Base-by-base conservation (phyloP, 2,113 vertebrate species). In the Australoheros scitulus region DNA sequence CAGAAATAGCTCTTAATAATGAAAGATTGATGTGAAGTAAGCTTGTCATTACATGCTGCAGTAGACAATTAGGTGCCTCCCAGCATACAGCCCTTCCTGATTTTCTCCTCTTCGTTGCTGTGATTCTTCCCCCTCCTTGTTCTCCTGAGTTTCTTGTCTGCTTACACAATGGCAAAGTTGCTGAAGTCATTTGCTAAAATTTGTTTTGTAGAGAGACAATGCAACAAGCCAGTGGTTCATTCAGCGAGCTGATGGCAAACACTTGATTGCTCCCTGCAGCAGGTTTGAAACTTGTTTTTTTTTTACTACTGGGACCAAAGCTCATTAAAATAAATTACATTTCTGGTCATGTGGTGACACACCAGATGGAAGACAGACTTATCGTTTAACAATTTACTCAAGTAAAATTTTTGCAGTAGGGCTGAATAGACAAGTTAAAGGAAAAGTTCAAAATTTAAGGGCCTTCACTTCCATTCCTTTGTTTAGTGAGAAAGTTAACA, bases 1-100 rank as follows among this genome's bases (percentile, higher is more conserved):
- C 93, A 90, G 90, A 95, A 96, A 95, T 95, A 95, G 92, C 82
- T 80, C 92, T 93, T 95, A 95, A 95, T 95, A 95, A 95, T 96
- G 93, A 95, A 95, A 95, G 93, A 95, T 95, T 95, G 94, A 95
- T 95, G 94, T 77, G 82, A 90, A 93, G 94, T 94, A 94, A 96
- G 93, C 93, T 95, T 93, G 93, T 95, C 94, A 96, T 95, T 95
- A 95, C 93, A 94, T 93, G 93, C 93, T 94, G 92, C 94, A 94
- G 89, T 92, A 94, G 95, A 96, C 95, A 95, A 95, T 96, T 95
- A 95, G 94, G 94, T 93, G 94, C 94, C 93, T 94, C 91, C 91
- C 88, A 50, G 77, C 89, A 91, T 87, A 52, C 86, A 72, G 77
- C 63, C 32, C 85, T 84, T 82, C 76, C 72, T 89, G 79, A 75